Percentiles rank a stretch among this genome's conserved stretches.
Evolutionary conservation across 2,797 vertebrate species (phyloP).

Genomic region (Characodon lateralis): DNA sequence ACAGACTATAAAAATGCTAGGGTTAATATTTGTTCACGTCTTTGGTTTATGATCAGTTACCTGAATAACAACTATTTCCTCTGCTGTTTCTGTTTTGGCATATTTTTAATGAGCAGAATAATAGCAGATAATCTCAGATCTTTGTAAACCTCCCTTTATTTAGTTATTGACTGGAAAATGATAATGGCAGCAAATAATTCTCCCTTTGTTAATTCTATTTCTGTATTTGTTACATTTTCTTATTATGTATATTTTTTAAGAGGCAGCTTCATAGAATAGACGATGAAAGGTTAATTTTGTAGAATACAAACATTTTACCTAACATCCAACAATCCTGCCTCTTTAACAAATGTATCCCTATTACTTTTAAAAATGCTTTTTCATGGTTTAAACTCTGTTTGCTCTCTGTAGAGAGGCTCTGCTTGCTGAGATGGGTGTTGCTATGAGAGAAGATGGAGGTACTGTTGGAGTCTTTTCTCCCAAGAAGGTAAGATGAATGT

Average conservation of each 20-base stretch:
- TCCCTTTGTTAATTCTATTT: not conserved
- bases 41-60: not conserved
- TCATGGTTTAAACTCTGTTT: constrained; percentile 2
- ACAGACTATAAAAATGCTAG: not conserved
- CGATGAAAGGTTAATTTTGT: not conserved
- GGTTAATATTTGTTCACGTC: not conserved
- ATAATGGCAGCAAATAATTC: not conserved
- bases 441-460: constrained; percentile 97
- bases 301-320: not conserved
- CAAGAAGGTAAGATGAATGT: constrained; percentile 87
- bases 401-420: constrained; percentile 88
- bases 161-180: not conserved
- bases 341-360: not conserved
- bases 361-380: not conserved
- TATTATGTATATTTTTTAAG: not conserved
- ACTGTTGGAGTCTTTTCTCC: constrained; percentile 98
- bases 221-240: not conserved
- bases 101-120: not conserved
- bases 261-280: not conserved
- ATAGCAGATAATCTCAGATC: not conserved
- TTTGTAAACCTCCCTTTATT: not conserved
- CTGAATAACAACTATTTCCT: not conserved
- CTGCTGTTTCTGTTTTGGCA: not conserved
- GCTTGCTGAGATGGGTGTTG: constrained; percentile 98
- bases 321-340: not conserved